Evolutionary conservation across 2,888 invertebrate genomes (phyloP), one percentile per base, ranked within the genome.

Genomic region (Ectobius pallidus): DNA sequence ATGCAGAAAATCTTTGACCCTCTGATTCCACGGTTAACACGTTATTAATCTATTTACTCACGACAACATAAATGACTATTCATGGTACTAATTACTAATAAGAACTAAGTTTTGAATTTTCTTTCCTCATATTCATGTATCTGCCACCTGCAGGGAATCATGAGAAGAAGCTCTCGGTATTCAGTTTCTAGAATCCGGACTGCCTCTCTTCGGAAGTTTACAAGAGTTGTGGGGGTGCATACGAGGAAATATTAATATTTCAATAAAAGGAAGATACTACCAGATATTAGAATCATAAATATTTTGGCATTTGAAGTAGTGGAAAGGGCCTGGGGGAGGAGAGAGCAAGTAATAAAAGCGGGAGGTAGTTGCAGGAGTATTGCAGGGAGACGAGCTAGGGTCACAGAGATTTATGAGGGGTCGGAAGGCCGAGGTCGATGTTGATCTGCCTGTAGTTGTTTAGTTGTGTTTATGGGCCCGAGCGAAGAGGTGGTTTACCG

Each of bases 231-330:
- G n/a, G n/a, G n/a, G n/a, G n/a, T 18, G 14, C 52, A 25, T 25
- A 52, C 3, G 52, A 52, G 14, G 22, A 25, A 25, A 52, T 52
- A 52, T 52, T 52, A 52, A 52, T 52, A 52, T 52, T 25, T 52
- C 25, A 52, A 22, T 52, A 52, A 1, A 25, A 18, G 14, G 52
- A 22, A 16, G 20, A 11, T 3, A 0, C 22, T 52, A 25, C 22
- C 25, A n/a, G 52, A 52, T 52, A 52, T 52, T 52, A 25, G 25
- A 52, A 25, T 52, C 25, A 52, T 52, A 52, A 52, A 52, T 52
- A 25, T 52, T 25, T 52, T 14, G 25, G 25, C 20, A 22, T 25
- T 25, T 25, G 11, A 25, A 6, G 9, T 14, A 39, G 39, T 6
- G 39, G 39, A n/a, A n/a, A 14, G 39, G 7, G 6, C 39, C 39